These are phyloP conservation scores for Philaethria dido DNA, from an alignment of 2,888 invertebrate species.

Conservation along the genomic window DNA sequence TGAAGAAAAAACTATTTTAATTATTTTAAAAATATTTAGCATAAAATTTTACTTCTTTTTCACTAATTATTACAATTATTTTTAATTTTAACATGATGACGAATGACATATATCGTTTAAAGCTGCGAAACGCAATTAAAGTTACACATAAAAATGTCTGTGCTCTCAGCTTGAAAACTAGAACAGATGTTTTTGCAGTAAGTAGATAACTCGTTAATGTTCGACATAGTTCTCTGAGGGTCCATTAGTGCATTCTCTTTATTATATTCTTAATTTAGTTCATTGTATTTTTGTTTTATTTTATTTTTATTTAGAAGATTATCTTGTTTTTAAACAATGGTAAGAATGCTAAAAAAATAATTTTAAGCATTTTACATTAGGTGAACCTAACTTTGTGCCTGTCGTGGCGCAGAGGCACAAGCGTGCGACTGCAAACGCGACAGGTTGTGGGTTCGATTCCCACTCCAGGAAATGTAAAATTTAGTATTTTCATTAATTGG, in stretches of 20 bases:
- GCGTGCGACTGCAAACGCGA: no score
- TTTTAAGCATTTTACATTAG: neutral
- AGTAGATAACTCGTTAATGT: conserved; percentile 36
- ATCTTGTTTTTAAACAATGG: neutral
- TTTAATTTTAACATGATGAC: conserved; percentile 33
- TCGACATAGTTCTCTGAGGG: conserved; percentile 28
- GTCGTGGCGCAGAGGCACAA: no score
- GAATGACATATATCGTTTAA: conserved; percentile 1
- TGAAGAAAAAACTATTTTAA: no score
- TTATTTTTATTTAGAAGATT: neutral
- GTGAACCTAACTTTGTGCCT: no score
- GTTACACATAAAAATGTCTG: conserved; percentile 18
- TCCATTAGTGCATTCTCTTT: conserved; percentile 29
- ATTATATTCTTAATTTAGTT: conserved; percentile 25
- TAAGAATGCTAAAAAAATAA: neutral
- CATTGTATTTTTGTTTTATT: conserved; percentile 1
- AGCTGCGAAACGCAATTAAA: neutral
- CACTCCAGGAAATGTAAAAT: no score
- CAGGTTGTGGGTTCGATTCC: no score
- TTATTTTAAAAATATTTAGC: no score
- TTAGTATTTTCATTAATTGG: no score
- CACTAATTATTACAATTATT: no score
- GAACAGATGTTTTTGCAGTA: conserved; percentile 48
- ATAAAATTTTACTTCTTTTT: no score
- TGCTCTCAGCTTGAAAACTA: conserved; percentile 22